Evolutionary conservation across 2,797 vertebrate species (phyloP), one percentile per base, ranked within the genome.

Genomic region (Lophotriccus pileatus): DNA sequence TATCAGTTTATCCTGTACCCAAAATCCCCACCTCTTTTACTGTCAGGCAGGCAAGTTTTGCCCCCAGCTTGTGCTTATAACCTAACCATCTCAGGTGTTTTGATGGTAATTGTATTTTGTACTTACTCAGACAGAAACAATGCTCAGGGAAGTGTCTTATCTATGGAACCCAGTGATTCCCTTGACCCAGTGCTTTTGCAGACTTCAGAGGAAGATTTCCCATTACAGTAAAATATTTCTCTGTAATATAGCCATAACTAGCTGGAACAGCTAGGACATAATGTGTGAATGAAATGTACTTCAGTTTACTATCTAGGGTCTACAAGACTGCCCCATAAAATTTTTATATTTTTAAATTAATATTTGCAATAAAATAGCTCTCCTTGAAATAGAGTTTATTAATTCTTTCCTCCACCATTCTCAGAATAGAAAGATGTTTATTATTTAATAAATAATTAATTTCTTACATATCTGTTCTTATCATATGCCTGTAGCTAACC

Each of bases 1-100:
- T 80, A 21, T 8, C 58, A 72, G 20, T 23, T 37, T 72, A 23
- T 43, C 12, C 34, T 4, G 0, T 16, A 36, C 3, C 6, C 32
- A 56, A 34, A 70, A 4, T 5, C 1, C 8, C 17, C 3, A 0
- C 1, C 14, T 8, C 16, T 73, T 73, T 68, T 3, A 1, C 44
- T 77, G 39, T 43, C 39, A 36, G 3, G 4, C 9, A 43, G 30
- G 20, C 6, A 84, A 43, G 3, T 74, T 85, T 91, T 87, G 14
- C 30, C 19, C 22, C 60, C 50, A 80, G 9, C 14, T 66, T 75
- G 18, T 39, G 12, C 23, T 90, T 66, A 55, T 46, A 80, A 68
- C 12, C 10, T 67, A 44, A 28, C 11, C 9, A 52, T 23, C 13
- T 75, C 58, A 36, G 46, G 2, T 7, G 2, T 63, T 72, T 66